These are phyloP conservation scores for Raja brachyura DNA, from an alignment of 2,113 vertebrate genomes.

Conservation along the genomic window DNA sequence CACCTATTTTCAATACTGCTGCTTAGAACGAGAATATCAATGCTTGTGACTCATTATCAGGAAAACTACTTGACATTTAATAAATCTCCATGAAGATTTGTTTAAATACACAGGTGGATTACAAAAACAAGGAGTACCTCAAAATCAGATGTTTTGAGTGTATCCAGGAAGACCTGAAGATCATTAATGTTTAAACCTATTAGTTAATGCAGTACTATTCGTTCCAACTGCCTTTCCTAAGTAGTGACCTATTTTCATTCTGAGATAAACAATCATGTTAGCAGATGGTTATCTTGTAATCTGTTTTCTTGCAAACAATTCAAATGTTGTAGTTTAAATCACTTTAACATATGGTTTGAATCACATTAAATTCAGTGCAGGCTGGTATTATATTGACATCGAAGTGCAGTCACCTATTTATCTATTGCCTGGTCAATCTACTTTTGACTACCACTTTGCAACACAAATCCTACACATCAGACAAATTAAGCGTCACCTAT, in stretches of 20 bases:
- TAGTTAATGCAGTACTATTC: constrained; percentile 53
- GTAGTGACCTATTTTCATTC: constrained; percentile 71
- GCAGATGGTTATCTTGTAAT: constrained; percentile 78
- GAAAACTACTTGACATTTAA: constrained; percentile 50
- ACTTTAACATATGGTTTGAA: constrained; percentile 43
- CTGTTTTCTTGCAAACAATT: constrained; percentile 69
- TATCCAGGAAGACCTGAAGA: not conserved
- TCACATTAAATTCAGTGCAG: constrained; percentile 19
- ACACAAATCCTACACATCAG: constrained; percentile 73
- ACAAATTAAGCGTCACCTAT: constrained; percentile 58
- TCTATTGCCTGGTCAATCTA: constrained; percentile 50
- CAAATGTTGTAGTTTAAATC: constrained; percentile 53
- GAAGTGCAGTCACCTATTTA: constrained; percentile 7
- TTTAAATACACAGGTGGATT: constrained; percentile 38
- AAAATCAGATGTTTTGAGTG: constrained; percentile 6
- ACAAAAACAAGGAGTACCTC: not conserved
- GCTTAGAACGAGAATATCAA: constrained; percentile 12
- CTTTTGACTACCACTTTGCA: constrained; percentile 66
- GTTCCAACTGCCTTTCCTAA: constrained; percentile 65
- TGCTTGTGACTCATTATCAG: constrained; percentile 31
- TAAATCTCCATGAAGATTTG: constrained; percentile 43
- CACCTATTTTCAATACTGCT: constrained; percentile 25
- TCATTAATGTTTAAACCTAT: constrained; percentile 48
- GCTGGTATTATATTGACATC: not conserved
- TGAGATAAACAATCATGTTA: constrained; percentile 70